Conservation (phyloP, 2,113 vertebrate species). For the Chamaetylas fuelleborni region DNA sequence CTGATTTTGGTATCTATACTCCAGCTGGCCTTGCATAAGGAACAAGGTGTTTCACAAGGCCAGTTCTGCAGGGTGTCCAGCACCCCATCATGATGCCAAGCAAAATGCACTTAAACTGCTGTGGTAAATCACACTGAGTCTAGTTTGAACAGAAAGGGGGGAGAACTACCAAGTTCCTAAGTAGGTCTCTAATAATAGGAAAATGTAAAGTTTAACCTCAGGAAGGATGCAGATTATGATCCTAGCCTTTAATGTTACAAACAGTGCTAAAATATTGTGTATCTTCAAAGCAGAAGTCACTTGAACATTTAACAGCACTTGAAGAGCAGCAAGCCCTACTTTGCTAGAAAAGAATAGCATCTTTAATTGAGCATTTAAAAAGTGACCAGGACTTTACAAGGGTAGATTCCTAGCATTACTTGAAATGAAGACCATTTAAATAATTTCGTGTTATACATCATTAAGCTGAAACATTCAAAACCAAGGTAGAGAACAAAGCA, state of each 20-base stretch:
- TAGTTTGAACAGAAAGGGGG: background rate
- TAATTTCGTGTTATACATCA: background rate
- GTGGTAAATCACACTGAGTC: background rate
- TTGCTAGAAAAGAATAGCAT: background rate
- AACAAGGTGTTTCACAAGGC: background rate
- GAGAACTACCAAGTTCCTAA: background rate
- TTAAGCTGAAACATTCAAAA: background rate
- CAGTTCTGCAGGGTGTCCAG: background rate
- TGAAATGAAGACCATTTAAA: background rate
- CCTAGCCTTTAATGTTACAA: background rate
- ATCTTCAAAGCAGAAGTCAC: background rate
- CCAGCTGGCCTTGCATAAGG: background rate
- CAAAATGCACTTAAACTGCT: background rate
- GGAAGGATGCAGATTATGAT: background rate
- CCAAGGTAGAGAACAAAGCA: background rate
- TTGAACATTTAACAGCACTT: background rate
- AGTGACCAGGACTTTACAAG: background rate
- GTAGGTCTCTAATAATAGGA: background rate
- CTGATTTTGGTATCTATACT: accelerated
- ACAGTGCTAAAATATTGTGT: background rate
- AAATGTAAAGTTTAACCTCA: background rate
- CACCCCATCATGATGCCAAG: background rate
- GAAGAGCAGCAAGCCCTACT: background rate
- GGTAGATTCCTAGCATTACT: background rate
- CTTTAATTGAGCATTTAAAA: background rate